phyloP scores from a whole-genome alignment of 1,140 invertebrate species.

The Ptiloglossa arizonensis region DNA sequence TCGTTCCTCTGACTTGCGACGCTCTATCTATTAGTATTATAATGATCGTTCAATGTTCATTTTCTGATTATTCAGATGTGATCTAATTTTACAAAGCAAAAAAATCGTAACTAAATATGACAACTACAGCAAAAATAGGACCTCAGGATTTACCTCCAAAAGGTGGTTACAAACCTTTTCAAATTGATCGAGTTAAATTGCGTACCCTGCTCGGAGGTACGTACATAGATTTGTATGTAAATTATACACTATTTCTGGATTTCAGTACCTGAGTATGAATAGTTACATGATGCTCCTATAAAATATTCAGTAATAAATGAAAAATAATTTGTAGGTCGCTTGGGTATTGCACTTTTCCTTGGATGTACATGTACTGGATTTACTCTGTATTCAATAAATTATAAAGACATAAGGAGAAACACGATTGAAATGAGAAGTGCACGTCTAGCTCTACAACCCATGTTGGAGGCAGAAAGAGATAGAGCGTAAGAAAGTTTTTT shows the following conservation, averaged over 20 bases:
- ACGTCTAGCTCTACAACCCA: conserved; percentile 24
- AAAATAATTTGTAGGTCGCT: not conserved
- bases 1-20: no score
- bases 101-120: not conserved
- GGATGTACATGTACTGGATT: not conserved
- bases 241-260: not conserved
- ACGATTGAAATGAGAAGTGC: conserved; percentile 39
- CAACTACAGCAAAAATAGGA: not conserved
- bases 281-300: conserved; percentile 9
- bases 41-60: no score
- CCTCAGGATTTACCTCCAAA: conserved; percentile 54
- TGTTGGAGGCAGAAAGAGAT: conserved; percentile 45
- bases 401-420: rapidly evolving
- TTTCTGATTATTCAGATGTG: no score
- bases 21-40: no score
- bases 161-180: conserved; percentile 45
- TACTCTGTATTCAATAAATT: not conserved
- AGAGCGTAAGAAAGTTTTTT: conserved; percentile 43
- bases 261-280: not conserved
- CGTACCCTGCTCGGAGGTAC: conserved; percentile 27
- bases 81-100: no score
- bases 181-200: conserved; percentile 22
- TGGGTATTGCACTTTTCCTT: not conserved
- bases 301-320: conserved; percentile 9
- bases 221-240: not conserved